Conservation (phyloP, 2,888 invertebrate genomes). For the Syrista parreyssii region DNA sequence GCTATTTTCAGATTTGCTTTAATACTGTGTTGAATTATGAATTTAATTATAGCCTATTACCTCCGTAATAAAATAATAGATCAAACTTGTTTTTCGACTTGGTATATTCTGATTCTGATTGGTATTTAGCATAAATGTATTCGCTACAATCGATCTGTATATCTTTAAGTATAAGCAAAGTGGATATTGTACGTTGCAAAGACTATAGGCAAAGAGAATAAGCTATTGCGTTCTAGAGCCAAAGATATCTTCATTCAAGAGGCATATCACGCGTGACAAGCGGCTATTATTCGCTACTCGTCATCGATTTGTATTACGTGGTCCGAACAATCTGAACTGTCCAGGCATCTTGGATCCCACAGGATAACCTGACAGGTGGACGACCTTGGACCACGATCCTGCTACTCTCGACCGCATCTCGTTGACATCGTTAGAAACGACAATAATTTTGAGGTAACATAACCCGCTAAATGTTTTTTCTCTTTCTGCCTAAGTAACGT, state of each 20-base stretch:
- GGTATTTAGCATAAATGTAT: not conserved
- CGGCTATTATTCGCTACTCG: constrained; percentile 24
- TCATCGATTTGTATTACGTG: constrained; percentile 20
- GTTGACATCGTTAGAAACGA: constrained; percentile 47
- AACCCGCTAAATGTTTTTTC: not conserved
- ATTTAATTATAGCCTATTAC: not conserved
- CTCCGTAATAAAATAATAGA: not conserved
- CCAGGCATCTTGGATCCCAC: constrained; percentile 30
- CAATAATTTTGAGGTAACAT: constrained; percentile 21
- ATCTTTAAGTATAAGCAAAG: not conserved
- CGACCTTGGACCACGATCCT: constrained; percentile 49
- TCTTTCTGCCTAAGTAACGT: not conserved
- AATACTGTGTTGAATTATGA: not conserved
- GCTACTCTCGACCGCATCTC: constrained; percentile 42
- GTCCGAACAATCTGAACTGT: constrained; percentile 20
- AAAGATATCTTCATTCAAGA: constrained; percentile 37
- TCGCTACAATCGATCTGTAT: not conserved
- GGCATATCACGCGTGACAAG: constrained; percentile 25
- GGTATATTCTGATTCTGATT: not conserved
- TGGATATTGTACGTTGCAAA: not conserved
- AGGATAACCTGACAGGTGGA: constrained; percentile 44
- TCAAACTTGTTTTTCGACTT: not conserved
- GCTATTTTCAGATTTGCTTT: not conserved
- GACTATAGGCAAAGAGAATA: not conserved
- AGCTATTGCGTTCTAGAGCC: not conserved